Evolutionary conservation across 2,113 vertebrate species (phyloP).

Genomic region (Cottus gobio): DNA sequence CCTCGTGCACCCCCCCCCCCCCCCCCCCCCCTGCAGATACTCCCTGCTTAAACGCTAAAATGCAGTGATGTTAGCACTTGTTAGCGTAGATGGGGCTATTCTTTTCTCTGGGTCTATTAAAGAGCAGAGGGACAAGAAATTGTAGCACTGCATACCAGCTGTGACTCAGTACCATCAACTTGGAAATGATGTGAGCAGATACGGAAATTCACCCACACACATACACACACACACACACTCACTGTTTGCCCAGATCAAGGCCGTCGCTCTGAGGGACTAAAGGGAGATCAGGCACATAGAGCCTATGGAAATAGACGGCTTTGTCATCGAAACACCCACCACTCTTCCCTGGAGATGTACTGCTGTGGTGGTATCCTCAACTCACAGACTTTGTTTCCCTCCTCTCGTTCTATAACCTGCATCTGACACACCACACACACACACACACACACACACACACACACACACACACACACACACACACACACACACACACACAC

Average conservation of each 20-base stretch:
- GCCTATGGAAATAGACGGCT: slow-evolving; percentile 87
- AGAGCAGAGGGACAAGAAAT: slow-evolving; percentile 71
- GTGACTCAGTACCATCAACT: slow-evolving; percentile 88
- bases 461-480: slow-evolving; percentile 14
- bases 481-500: slow-evolving; percentile 11
- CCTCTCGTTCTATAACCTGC: slow-evolving; percentile 36
- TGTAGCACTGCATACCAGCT: slow-evolving; percentile 90
- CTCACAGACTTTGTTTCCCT: slow-evolving; percentile 40
- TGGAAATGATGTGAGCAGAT: slow-evolving; percentile 82
- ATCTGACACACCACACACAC: slow-evolving; percentile 26
- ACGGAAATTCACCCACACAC: slow-evolving; percentile 65
- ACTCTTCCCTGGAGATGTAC: slow-evolving; percentile 51
- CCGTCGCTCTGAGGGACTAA: slow-evolving; percentile 91
- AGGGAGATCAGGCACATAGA: slow-evolving; percentile 90
- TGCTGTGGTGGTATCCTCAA: slow-evolving; percentile 54
- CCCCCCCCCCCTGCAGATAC: slow-evolving; percentile 39
- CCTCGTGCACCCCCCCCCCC: slow-evolving; percentile 26
- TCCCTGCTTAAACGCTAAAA: slow-evolving; percentile 77
- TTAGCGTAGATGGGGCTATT: slow-evolving; percentile 90
- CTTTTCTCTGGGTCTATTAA: slow-evolving; percentile 83
- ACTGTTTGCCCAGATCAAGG: slow-evolving; percentile 95
- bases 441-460: slow-evolving; percentile 25
- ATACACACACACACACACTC: slow-evolving; percentile 1
- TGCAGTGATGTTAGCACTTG: slow-evolving; percentile 88
- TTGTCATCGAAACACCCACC: slow-evolving; percentile 76